Evolutionary conservation across 2,888 invertebrate genomes (phyloP).

Genomic region (Icerya purchasi): DNA sequence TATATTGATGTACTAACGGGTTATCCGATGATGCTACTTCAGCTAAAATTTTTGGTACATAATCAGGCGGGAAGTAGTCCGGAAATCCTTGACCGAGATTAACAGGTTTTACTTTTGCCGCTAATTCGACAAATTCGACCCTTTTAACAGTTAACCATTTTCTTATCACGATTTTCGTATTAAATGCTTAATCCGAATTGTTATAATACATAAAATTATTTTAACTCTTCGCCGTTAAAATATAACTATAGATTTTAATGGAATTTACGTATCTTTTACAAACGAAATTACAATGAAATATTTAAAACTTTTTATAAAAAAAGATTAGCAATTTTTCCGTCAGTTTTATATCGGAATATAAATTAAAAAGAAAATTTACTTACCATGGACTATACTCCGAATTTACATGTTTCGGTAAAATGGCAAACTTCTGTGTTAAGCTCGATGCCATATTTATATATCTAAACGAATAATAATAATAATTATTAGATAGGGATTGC

Average conservation of each 20-base stretch:
- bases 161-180: too few relatives aligned
- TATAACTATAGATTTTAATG: too few relatives aligned
- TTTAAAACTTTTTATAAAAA: too few relatives aligned
- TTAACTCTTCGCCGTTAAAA: too few relatives aligned
- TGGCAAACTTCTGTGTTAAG: neutral
- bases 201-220: too few relatives aligned
- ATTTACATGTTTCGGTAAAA: neutral
- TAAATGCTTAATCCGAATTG: too few relatives aligned
- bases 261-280: too few relatives aligned
- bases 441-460: neutral
- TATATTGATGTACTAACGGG: slow-evolving; percentile 71
- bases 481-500: too few relatives aligned
- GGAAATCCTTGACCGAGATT: slow-evolving; percentile 94
- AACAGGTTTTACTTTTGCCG: slow-evolving; percentile 61
- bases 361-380: too few relatives aligned
- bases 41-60: slow-evolving; percentile 54
- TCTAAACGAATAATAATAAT: neutral
- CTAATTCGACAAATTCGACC: slow-evolving; percentile 77
- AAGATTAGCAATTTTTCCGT: too few relatives aligned
- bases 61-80: slow-evolving; percentile 66
- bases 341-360: too few relatives aligned
- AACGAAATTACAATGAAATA: too few relatives aligned
- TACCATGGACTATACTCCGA: neutral
- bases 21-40: slow-evolving; percentile 40
- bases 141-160: slow-evolving; percentile 38